Base-by-base conservation (phyloP, 2,113 vertebrate genomes). In the Trachemys scripta region DNA sequence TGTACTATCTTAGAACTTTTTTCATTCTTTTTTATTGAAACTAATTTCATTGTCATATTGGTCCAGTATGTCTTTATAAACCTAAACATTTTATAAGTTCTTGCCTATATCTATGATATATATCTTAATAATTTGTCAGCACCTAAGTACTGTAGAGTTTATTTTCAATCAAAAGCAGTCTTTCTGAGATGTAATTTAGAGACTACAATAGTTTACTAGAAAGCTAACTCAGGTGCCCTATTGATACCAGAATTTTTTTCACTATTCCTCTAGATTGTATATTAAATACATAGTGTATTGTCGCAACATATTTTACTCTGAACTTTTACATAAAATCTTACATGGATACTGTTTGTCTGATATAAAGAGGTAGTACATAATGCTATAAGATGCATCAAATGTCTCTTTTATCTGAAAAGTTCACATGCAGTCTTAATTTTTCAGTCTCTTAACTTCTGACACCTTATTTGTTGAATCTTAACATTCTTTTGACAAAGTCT, bases 1-100 rank as follows among this genome's bases (percentile, higher is more conserved):
- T 10, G 0, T 65, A 38, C 84, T 82, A 93, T 57, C 57, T 97
- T 92, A 50, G 81, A 90, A 79, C 5, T 14, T 56, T 53, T 80
- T 93, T 94, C 84, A 47, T 91, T 57, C 80, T 94, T 19, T 88
- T 76, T 38, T 87, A 96, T 94, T 94, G 78, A 84, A 82, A 72
- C 94, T 56, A n/a, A 80, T 0, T 78, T 90, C 59, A 93, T 12
- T 50, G 42, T 13, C 2, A 1, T 91, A 13, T n/a, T 94, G 79
- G n/a, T 59, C 65, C 53, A 91, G 35, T 72, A 72, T 82, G 25
- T 51, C 38, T 57, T 78, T 25, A 10, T 42, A 56, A 56, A n/a
- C 47, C 54, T 80, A 94, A 82, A 54, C 42, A 91, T 87, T 82
- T 75, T 56, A 35, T 80, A 53, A 35, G 17, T 84, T 76, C 38